Base-by-base conservation (phyloP, 2,888 invertebrate genomes). In the Melanargia galathea region DNA sequence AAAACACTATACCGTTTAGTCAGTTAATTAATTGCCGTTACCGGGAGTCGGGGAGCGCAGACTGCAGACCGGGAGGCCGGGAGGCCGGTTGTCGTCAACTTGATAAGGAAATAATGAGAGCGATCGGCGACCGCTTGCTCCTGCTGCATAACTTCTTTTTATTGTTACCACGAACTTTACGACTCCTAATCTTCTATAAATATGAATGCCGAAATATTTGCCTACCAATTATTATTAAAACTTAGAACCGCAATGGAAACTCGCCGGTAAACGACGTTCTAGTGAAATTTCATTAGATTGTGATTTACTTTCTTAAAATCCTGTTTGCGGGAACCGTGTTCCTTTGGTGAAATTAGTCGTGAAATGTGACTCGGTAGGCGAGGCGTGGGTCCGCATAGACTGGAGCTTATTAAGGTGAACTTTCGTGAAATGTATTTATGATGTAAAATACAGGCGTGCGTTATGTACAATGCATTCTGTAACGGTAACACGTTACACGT, bases 1-100 rank as follows among this genome's bases (percentile, higher is more conserved):
- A 86, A 85, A 90, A 89, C 90, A 87, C 83, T 86, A 86, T 88
- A 87, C 79, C 87, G 88, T 90, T 90, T 90, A 90, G 89, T 83
- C 81, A 80, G 87, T 86, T 90, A 90, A 90, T 90, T 90, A 90
- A 90, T 91, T 90, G 84, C 78, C 78, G 81, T 82, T 82, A 83
- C 84, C 82, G 84, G 81, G 82, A 83, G 75, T 76, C 77, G 71
- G 79, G 77, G 78, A 79, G 77, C 77, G 77, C 75, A 66, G 69
- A 70, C 46, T 60, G 62, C 45, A 52, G 52, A 30, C 64, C 70
- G 72, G n/a, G n/a, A n/a, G n/a, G n/a, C n/a, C n/a, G n/a, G n/a
- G n/a, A n/a, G n/a, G 71, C 74, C 76, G 79, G 74, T 77, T 76
- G 84, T 83, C 84, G 86, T 81, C 76, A 80, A 82, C 85, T 89